Evolutionary conservation across 2,888 invertebrate species (phyloP), one percentile per base, ranked within the genome.

Genomic region (Lochmaea capreae): DNA sequence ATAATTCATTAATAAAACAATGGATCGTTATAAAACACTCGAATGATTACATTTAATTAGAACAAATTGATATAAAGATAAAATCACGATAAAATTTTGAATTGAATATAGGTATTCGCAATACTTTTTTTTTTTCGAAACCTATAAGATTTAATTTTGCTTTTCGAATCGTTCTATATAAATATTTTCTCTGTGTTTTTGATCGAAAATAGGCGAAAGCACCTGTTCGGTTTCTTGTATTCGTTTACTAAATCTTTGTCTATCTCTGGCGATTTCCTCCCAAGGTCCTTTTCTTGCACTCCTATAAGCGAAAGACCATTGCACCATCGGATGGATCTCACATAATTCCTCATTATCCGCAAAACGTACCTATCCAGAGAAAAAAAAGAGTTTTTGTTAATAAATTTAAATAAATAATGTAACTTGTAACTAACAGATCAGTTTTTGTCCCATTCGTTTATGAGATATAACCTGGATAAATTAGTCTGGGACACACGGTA

Each of bases 251-350:
- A 91, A 91, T 58, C 90, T 85, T 10, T 83, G 87, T 61, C 89
- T 84, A 75, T 91, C 91, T 46, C 89, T 83, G 1, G 88, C 90
- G 79, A 86, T 86, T 81, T 88, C 84, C 81, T 91, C 90, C 91
- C 91, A 91, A 1, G 88, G 89, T 3, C 90, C 90, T 78, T 85
- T 87, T n/a, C 91, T 86, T 3, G 90, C 89, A 22, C 87, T 87
- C 66, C 88, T 87, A 76, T 90, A 90, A 0, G 90, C 91, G 78
- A 84, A 89, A 58, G 89, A 86, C 90, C 90, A 90, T 73, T 87
- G 83, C 1, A 90, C 79, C 88, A 91, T 89, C 1, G 82, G 84
- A 77, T 90, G 89, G 12, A 90, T 85, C 67, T 82, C 83, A 46
- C 84, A 85, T 3, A 87, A 82, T 9, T 83, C 76, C 8, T 87